Percentiles rank a stretch among this genome's conserved stretches.
Conservation (phyloP, 2,113 vertebrate species). For the Eulemur rufifrons region DNA sequence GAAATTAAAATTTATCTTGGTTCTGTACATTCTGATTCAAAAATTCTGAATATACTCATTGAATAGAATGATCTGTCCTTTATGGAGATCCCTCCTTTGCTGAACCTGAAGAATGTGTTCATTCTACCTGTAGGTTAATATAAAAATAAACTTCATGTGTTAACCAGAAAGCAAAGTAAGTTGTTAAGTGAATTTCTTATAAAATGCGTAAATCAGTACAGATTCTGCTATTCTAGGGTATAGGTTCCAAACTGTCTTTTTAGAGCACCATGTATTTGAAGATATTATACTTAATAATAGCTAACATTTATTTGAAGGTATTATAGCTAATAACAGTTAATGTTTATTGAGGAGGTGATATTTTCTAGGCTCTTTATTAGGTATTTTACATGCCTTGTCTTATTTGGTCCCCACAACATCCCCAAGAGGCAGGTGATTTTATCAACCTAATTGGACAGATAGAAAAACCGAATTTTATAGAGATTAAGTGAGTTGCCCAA, state of each 20-base stretch:
- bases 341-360: not conserved
- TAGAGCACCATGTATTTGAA: not conserved
- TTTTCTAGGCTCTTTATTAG: not conserved
- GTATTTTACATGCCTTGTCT: not conserved
- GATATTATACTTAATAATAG: not conserved
- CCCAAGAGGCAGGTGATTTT: not conserved
- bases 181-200: slow-evolving; percentile 14
- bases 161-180: not conserved
- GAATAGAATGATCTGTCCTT: not conserved
- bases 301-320: not conserved
- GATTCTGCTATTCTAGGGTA: not conserved
- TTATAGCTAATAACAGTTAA: slow-evolving; percentile 1
- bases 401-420: not conserved
- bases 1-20: slow-evolving; percentile 23
- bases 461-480: not conserved
- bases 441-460: not conserved
- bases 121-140: not conserved
- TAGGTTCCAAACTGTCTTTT: slow-evolving; percentile 28
- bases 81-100: not conserved
- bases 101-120: not conserved
- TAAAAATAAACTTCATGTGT: slow-evolving; percentile 6
- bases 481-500: not conserved
- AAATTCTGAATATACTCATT: not conserved
- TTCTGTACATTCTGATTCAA: not conserved
- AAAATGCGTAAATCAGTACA: not conserved